Conservation (phyloP, 1,140 invertebrate genomes). For the Andrena cerasifolii region DNA sequence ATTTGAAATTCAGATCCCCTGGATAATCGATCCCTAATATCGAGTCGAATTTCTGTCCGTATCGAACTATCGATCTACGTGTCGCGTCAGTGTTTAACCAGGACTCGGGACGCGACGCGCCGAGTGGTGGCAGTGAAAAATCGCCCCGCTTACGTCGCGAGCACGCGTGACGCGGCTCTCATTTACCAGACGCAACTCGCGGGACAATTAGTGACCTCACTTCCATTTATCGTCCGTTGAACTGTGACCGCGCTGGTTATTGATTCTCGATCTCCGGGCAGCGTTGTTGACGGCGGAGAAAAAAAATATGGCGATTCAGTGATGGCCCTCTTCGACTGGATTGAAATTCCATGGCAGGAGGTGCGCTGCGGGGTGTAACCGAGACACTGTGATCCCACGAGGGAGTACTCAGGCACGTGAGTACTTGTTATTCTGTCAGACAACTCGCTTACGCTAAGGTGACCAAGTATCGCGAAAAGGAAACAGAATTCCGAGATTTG, state of each 20-base stretch:
- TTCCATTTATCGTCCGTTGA: background rate
- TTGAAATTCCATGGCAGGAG: background rate
- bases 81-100: background rate
- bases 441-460: too few relatives aligned
- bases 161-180: background rate
- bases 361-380: background rate
- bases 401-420: constrained; percentile 15
- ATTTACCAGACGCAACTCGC: background rate
- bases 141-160: background rate
- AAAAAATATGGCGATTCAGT: background rate
- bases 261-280: background rate
- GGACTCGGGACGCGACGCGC: too few relatives aligned
- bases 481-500: too few relatives aligned
- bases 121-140: background rate
- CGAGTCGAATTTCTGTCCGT: too few relatives aligned
- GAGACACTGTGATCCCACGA: background rate
- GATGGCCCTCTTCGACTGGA: background rate
- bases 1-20: too few relatives aligned
- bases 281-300: too few relatives aligned
- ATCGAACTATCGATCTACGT: constrained; percentile 7
- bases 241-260: background rate
- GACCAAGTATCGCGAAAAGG: too few relatives aligned
- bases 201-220: background rate
- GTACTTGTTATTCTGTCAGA: too few relatives aligned
- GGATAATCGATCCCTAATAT: too few relatives aligned